A percentile compares a stretch with the other conserved stretches of the same genome.
Evolutionary conservation across 2,797 vertebrate genomes (phyloP).

Genomic region (Syndactyla subalaris): DNA sequence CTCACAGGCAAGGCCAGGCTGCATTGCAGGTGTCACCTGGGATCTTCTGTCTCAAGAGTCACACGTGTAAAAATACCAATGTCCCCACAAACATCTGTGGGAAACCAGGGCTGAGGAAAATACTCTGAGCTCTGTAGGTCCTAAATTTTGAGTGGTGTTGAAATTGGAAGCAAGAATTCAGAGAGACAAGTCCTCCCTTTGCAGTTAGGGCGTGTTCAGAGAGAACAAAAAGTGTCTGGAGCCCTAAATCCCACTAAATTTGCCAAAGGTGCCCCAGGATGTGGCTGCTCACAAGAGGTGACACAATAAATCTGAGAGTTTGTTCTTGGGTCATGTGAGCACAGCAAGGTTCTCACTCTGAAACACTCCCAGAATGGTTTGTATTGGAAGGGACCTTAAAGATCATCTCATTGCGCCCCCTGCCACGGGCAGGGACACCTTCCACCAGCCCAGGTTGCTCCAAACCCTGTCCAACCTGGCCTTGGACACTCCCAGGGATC

Average conservation of each 20-base stretch:
- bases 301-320: background rate
- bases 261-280: background rate
- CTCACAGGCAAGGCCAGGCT: background rate
- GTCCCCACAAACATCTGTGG: background rate
- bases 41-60: background rate
- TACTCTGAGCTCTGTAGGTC: background rate
- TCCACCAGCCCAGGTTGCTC: background rate
- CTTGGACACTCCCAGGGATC: background rate
- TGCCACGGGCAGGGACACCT: background rate
- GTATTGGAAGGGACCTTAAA: background rate
- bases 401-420: background rate
- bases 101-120: background rate
- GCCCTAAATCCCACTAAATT: background rate
- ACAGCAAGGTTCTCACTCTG: background rate
- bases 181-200: background rate
- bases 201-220: background rate
- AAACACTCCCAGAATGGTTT: background rate
- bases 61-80: background rate
- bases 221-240: background rate
- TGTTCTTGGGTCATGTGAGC: rapidly evolving
- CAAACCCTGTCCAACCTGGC: background rate
- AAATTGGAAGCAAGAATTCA: background rate
- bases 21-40: background rate
- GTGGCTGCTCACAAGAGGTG: background rate
- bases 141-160: background rate